Evolutionary conservation across 2,797 vertebrate species (phyloP).

Genomic region (Potorous gilbertii): DNA sequence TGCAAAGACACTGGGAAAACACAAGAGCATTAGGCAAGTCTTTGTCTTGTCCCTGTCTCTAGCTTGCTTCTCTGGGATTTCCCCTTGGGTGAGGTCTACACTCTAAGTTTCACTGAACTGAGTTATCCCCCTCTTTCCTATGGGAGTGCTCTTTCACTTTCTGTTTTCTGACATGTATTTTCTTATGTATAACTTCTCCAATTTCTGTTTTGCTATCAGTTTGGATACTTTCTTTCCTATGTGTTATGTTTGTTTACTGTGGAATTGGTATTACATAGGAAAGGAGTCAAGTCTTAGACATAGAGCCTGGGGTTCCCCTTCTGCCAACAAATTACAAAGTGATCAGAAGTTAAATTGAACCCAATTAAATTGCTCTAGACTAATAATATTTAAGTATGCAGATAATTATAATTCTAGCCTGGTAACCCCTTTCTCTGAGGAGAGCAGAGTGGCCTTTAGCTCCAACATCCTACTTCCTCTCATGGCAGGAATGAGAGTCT

Average conservation of each 20-base stretch:
- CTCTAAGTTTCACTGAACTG: neutral
- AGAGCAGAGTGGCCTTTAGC: neutral
- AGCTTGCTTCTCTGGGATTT: neutral
- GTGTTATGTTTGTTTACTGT: neutral
- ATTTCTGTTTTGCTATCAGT: neutral
- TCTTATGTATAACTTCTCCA: neutral
- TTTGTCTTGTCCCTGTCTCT: neutral
- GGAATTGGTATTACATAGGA: neutral
- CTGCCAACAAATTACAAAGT: neutral
- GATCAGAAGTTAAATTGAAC: neutral
- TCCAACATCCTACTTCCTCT: neutral
- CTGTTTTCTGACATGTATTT: neutral
- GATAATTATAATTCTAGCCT: neutral
- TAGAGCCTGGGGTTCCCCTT: neutral
- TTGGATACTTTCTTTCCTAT: neutral
- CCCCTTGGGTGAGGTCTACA: neutral
- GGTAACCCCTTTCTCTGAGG: neutral
- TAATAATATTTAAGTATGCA: neutral
- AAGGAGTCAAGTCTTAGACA: neutral
- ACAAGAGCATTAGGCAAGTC: neutral
- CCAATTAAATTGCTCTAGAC: neutral
- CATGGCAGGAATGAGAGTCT: neutral
- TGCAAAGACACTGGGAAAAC: neutral
- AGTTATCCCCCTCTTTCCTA: neutral
- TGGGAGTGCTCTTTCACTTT: neutral